These are phyloP conservation scores for Sebastes reedi DNA, from an alignment of 2,797 vertebrate species.

Conservation along the genomic window DNA sequence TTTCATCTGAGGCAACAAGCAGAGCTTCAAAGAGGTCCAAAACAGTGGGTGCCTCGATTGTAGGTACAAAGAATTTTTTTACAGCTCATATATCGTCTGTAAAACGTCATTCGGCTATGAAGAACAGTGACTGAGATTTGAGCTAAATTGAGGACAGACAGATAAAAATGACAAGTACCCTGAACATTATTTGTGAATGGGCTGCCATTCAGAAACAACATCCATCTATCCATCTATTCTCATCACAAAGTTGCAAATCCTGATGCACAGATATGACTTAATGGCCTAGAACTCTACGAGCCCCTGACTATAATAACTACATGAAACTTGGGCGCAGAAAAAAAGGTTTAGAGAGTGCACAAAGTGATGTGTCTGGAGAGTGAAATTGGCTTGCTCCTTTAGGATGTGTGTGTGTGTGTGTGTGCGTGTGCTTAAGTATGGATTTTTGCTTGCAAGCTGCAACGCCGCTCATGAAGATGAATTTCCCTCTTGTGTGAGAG, in stretches of 20 bases:
- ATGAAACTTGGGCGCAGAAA: neutral
- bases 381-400: neutral
- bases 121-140: neutral
- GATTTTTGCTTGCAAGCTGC: conserved; percentile 31
- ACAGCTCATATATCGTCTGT: neutral
- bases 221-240: neutral
- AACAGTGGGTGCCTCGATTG: neutral
- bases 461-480: conserved; percentile 29
- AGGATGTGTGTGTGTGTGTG: neutral
- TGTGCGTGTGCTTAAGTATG: neutral
- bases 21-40: conserved; percentile 18
- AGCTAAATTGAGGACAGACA: neutral
- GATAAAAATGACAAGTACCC: neutral
- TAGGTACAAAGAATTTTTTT: neutral
- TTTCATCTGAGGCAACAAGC: conserved; percentile 21
- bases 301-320: neutral
- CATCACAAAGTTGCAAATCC: neutral
- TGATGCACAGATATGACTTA: neutral
- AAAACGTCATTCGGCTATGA: neutral
- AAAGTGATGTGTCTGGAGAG: conserved; percentile 7
- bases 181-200: neutral
- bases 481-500: conserved; percentile 35
- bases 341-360: neutral
- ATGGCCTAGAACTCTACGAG: neutral
- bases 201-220: neutral